A percentile compares a stretch with the other conserved stretches of the same genome.
These are phyloP conservation scores for Hippolais icterina DNA, from an alignment of 2,113 vertebrate species.

Conservation along the genomic window DNA sequence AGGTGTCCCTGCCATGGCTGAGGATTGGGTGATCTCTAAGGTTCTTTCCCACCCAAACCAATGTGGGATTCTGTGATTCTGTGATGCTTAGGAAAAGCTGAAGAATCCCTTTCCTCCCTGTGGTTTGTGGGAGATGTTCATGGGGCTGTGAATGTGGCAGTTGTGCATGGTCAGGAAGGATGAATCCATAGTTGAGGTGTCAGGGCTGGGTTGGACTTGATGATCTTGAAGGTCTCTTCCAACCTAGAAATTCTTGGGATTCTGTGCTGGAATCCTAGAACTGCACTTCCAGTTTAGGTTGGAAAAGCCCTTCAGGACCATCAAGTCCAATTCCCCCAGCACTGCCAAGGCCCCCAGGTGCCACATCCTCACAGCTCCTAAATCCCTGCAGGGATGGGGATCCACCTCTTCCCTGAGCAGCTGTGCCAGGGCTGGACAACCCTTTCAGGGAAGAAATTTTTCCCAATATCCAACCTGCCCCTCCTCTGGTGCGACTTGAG, in stretches of 20 bases:
- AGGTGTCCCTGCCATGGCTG: neutral
- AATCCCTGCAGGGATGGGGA: neutral
- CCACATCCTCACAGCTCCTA: neutral
- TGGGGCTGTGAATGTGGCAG: accelerated
- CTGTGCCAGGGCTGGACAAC: neutral
- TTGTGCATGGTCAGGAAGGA: neutral
- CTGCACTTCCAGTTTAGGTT: neutral
- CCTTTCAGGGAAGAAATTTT: neutral
- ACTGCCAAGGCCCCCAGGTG: neutral
- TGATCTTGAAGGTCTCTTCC: too few relatives aligned
- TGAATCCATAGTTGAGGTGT: neutral
- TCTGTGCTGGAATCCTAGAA: accelerated
- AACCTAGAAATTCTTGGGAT: too few relatives aligned
- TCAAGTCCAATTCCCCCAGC: neutral
- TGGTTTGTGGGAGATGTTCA: accelerated
- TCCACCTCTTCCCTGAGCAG: neutral
- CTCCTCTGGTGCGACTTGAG: neutral
- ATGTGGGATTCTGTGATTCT: neutral
- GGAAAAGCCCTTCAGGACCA: neutral
- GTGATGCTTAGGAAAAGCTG: neutral
- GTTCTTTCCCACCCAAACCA: neutral
- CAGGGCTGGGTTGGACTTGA: too few relatives aligned
- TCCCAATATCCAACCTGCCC: neutral
- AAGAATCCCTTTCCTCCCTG: neutral
- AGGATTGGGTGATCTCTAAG: accelerated